Evolutionary conservation across 1,140 invertebrate species (phyloP), one percentile per base, ranked within the genome.

Genomic region (Brachionus koreanus): DNA sequence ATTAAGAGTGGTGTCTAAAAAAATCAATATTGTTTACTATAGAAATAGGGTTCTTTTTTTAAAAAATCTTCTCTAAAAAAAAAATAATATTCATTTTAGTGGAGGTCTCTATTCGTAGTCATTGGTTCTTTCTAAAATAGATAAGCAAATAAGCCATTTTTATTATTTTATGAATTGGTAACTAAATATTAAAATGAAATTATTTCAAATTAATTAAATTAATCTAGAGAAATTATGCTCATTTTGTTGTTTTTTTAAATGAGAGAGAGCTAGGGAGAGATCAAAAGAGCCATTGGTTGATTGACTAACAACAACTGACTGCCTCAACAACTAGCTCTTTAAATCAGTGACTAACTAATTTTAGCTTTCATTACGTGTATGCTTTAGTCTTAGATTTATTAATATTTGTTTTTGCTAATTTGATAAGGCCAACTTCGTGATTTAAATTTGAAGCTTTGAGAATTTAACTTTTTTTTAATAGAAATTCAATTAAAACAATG

Each of bases 191-290:
- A 69, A 37, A 69, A 67, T 33, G 33, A 35, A 67, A 67, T 67
- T 67, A 67, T 67, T 67, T 67, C 25, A 67, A 67, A 69, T 69
- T 69, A 69, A 69, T 69, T 69, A 69, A 69, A 69, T 69, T 37
- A 69, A 69, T 65, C 63, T 39, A 57, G 49, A 37, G 65, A 69
- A 69, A 69, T 69, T 69, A 69, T 69, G 65, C 7, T 39, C 33
- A 37, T 69, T 69, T 57, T 69, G 33, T 69, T 69, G 65, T 69
- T 69, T 33, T 69, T 69, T 57, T 57, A 23, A 42, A 29, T 29
- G 29, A 29, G 29, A 29, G 29, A 29, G 29, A 29, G 3, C 29
- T 1, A 42, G 49, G 19, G 49, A 25, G 49, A 57, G 49, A 57
- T 57, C 49, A 57, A 19, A 19, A 16, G 49, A 57, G 9, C 49